These are phyloP conservation scores for Tanaodytes sp. DNA, from an alignment of 2,888 invertebrate genomes.

Conservation along the genomic window DNA sequence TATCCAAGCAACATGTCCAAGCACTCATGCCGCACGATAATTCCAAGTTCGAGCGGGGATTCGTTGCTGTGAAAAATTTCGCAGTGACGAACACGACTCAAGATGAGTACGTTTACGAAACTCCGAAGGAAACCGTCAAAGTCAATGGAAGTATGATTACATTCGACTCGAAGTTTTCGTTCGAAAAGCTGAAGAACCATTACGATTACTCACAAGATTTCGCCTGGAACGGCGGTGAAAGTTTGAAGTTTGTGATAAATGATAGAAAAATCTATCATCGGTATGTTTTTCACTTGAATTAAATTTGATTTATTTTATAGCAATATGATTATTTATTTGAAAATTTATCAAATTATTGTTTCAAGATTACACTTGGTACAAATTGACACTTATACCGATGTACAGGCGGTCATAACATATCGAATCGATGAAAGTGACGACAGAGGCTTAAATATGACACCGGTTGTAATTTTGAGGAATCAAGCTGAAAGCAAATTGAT, in stretches of 20 bases:
- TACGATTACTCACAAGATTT: slow-evolving; percentile 61
- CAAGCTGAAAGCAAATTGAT: slow-evolving; percentile 59
- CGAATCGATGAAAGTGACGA: slow-evolving; percentile 38
- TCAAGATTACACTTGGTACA: slow-evolving; percentile 66
- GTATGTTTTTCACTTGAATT: too few relatives aligned
- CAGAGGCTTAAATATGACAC: slow-evolving; percentile 24
- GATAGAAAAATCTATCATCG: slow-evolving; percentile 63
- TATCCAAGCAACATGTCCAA: slow-evolving; percentile 65
- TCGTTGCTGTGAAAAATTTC: slow-evolving; percentile 39
- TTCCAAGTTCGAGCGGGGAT: slow-evolving; percentile 59
- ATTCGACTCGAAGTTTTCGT: slow-evolving; percentile 55
- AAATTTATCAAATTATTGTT: neutral
- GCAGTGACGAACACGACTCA: slow-evolving; percentile 28
- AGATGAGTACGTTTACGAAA: slow-evolving; percentile 63
- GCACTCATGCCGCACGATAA: slow-evolving; percentile 60
- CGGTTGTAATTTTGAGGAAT: slow-evolving; percentile 59
- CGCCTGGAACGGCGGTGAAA: slow-evolving; percentile 69
- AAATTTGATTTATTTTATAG: neutral
- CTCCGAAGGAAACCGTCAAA: slow-evolving; percentile 58
- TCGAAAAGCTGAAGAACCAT: slow-evolving; percentile 55
- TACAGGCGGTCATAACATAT: slow-evolving; percentile 64
- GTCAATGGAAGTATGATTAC: slow-evolving; percentile 57
- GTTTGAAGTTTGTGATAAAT: slow-evolving; percentile 63
- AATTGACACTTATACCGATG: slow-evolving; percentile 61
- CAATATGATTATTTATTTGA: neutral